A percentile compares a stretch with the other conserved stretches of the same genome.
Conservation (phyloP, 2,113 vertebrate species). For the Sitta europaea region DNA sequence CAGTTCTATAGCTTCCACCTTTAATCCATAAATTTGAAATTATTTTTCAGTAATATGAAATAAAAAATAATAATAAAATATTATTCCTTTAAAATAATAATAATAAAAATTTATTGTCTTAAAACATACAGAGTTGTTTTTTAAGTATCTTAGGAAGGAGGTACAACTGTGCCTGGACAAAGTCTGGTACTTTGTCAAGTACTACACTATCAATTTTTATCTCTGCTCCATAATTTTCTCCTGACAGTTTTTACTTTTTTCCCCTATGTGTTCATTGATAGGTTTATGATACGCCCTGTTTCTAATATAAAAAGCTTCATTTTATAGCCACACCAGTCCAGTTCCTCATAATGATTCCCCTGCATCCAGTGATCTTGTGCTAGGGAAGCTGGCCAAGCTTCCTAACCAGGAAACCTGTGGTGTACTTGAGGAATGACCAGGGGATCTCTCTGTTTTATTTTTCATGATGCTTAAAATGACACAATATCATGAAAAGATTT, state of each 20-base stretch:
- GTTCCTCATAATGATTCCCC: background rate
- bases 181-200: conserved; percentile 4
- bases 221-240: background rate
- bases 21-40: conserved; percentile 5
- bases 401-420: background rate
- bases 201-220: conserved; percentile 43
- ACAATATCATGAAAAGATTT: background rate
- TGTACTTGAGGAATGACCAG: background rate
- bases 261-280: background rate
- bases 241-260: background rate
- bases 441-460: background rate
- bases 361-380: background rate
- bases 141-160: conserved; percentile 6
- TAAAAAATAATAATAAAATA: no score
- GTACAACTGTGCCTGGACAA: conserved; percentile 4
- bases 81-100: no score
- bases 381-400: background rate
- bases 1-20: background rate
- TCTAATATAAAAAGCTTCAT: background rate
- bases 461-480: background rate
- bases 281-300: background rate
- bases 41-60: no score
- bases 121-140: conserved; percentile 9
- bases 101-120: no score
- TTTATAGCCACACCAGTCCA: background rate